Evolutionary conservation across 2,888 invertebrate species (phyloP), one percentile per base, ranked within the genome.

Genomic region (Acronicta alni): DNA sequence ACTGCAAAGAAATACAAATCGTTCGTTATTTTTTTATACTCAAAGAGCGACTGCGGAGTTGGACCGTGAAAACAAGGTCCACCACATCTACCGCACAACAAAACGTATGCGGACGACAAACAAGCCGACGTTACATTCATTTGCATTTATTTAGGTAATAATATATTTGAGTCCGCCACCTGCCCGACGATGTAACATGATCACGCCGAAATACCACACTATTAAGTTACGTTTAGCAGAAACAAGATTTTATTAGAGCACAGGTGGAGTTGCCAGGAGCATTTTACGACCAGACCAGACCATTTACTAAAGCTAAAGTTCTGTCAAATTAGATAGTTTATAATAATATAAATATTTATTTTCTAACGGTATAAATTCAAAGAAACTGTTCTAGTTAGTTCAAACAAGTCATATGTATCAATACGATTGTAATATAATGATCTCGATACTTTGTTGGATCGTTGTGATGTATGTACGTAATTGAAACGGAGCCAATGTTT

Each of bases 131-230:
- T 47, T 56, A 58, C 66, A 75, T 82, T 81, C 77, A 86, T 89
- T 84, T 75, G 70, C 81, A 86, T 87, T 83, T 69, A 73, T 81
- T 80, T 66, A 56, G 44, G 61, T 74, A 74, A 69, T 72, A 74
- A 79, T 79, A 75, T 72, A 78, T 72, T 79, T 68, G 67, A 72
- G 58, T 52, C 66, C 54, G 70, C 84, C 92, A 91, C 90, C 89
- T 92, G 92, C 89, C 74, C 80, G 65, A 38, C 72, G 61, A 32
- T 73, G 92, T 86, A 91, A 93, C 80, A 68, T 82, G 90, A 93
- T 89, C 91, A 67, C 61, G 80, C 77, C 83, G 83, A 87, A 89
- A 86, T 86, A 84, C 85, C 65, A 81, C 81, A 75, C 67, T 76
- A 80, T 83, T 69, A 75, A 78, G 63, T 75, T 80, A 79, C 80